A percentile compares a stretch with the other conserved stretches of the same genome.
Conservation (phyloP, 2,797 vertebrate genomes). For the Capromys pilorides region DNA sequence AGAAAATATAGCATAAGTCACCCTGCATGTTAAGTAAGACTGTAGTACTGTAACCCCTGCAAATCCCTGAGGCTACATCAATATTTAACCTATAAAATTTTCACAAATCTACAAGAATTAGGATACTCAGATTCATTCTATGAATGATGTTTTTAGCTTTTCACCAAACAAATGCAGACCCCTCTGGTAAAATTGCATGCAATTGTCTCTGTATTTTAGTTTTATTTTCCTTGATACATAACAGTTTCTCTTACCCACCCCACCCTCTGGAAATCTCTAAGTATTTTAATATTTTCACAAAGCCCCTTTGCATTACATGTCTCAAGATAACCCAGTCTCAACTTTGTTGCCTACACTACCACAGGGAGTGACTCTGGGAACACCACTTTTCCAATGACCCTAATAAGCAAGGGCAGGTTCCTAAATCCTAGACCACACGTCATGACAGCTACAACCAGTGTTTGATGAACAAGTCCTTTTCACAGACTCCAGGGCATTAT, state of each 20-base stretch:
- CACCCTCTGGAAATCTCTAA: neutral
- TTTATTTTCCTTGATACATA: neutral
- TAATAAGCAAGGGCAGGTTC: neutral
- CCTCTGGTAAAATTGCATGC: neutral
- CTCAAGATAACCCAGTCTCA: neutral
- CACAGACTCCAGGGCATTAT: neutral
- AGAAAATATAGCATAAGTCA: no score
- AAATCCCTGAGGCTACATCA: neutral
- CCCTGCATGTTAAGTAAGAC: neutral
- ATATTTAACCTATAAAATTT: neutral
- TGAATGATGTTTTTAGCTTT: neutral
- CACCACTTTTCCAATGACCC: neutral
- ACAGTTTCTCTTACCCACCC: neutral
- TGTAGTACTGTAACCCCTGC: rapidly evolving
- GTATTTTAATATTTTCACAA: neutral
- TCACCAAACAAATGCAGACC: neutral
- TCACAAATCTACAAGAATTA: neutral
- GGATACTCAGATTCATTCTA: neutral
- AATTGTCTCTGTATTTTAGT: neutral
- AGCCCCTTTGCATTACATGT: rapidly evolving
- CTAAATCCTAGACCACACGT: neutral
- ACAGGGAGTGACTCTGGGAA: neutral
- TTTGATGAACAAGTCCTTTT: neutral
- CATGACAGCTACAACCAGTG: neutral
- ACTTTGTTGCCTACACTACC: no score